phyloP scores from a whole-genome alignment of 2,113 vertebrate species.

The Indicator indicator region DNA sequence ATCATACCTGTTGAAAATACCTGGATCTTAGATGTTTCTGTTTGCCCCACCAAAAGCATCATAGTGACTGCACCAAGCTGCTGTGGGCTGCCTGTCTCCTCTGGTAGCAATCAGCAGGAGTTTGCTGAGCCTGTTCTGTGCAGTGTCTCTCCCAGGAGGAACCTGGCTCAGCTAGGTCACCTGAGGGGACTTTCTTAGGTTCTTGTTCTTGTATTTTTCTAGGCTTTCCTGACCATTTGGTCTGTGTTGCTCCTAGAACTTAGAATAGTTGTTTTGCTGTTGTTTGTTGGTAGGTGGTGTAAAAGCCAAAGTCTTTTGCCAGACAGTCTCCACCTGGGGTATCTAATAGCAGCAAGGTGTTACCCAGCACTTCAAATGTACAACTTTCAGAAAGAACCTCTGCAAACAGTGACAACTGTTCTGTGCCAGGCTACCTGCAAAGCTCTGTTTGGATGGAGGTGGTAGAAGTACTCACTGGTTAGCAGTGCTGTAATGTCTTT shows the following conservation, averaged over 20 bases:
- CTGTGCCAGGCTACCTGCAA: not conserved
- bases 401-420: not conserved
- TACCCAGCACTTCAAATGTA: not conserved
- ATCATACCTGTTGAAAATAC: not conserved
- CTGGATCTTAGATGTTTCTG: not conserved
- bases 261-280: not conserved
- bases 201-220: not conserved
- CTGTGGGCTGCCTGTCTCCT: not conserved
- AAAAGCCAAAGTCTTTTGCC: not conserved
- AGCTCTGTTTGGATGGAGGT: not conserved
- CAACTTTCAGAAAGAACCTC: not conserved
- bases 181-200: not conserved
- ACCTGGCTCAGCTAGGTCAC: not conserved
- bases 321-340: not conserved
- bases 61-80: not conserved
- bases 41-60: not conserved
- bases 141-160: not conserved
- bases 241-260: not conserved
- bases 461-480: not conserved
- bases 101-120: not conserved
- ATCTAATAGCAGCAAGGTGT: not conserved
- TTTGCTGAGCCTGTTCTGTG: not conserved
- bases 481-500: not conserved
- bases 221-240: not conserved
- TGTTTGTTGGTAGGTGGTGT: accelerated